These are phyloP conservation scores for Sarcophilus harrisii DNA, from an alignment of 2,797 vertebrate species.

Conservation along the genomic window DNA sequence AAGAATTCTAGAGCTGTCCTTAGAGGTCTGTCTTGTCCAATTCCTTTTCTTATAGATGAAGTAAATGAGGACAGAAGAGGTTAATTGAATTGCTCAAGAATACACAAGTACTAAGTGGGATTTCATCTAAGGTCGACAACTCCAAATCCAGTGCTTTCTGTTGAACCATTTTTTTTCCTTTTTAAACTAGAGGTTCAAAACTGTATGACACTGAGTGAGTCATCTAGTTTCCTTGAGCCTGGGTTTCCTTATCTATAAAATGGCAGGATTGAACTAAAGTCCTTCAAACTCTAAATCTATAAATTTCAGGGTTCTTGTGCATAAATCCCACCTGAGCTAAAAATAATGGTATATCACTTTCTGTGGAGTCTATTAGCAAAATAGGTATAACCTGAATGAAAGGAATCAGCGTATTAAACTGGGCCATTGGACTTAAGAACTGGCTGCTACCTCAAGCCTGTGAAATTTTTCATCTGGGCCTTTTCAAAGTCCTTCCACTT, in stretches of 20 bases:
- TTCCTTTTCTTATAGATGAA: neutral
- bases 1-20: neutral
- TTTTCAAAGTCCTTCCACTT: neutral
- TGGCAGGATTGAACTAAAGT: neutral
- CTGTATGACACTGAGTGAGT: neutral
- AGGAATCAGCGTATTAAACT: neutral
- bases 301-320: neutral
- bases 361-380: neutral
- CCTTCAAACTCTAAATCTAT: neutral
- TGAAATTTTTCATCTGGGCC: neutral
- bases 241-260: neutral
- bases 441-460: neutral
- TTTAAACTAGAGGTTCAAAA: neutral
- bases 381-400: neutral
- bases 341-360: neutral
- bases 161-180: neutral
- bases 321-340: neutral
- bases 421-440: neutral
- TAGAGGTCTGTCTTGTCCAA: neutral
- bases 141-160: neutral
- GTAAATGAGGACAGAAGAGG: neutral
- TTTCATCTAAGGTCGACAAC: neutral
- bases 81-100: neutral
- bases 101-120: neutral
- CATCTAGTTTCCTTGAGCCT: neutral